Evolutionary conservation across 2,797 vertebrate species (phyloP).

Genomic region (Perodicticus potto): DNA sequence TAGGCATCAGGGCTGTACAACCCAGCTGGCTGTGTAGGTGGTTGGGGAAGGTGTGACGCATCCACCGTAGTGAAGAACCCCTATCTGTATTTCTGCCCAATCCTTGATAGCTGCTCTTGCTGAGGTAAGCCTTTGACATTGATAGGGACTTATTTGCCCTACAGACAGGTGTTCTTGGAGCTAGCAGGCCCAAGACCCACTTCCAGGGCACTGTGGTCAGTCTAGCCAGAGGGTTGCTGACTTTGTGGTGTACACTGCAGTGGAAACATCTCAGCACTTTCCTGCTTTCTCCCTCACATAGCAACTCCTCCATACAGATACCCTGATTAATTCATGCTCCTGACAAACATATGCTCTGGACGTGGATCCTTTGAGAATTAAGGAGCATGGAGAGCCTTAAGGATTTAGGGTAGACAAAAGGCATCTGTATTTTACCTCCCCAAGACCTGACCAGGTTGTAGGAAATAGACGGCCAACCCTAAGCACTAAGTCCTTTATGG

Average conservation of each 20-base stretch:
- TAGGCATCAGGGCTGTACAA: background rate
- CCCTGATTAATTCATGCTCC: background rate
- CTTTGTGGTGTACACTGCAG: background rate
- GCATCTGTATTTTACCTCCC: background rate
- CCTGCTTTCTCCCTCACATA: background rate
- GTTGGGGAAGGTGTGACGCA: background rate
- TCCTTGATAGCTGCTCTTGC: background rate
- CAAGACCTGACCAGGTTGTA: background rate
- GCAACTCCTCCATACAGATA: background rate
- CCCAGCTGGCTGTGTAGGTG: background rate
- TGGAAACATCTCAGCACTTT: background rate
- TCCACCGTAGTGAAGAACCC: background rate
- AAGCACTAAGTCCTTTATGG: background rate
- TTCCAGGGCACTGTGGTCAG: background rate
- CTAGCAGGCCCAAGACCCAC: background rate
- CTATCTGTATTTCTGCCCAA: background rate
- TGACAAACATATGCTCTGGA: background rate
- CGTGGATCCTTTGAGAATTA: conserved; percentile 11
- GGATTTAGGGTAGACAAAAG: background rate
- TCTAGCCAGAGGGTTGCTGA: background rate
- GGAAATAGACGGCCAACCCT: background rate
- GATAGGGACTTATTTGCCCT: background rate
- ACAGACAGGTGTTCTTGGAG: background rate
- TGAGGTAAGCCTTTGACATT: background rate
- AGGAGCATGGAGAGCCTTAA: background rate